These are phyloP conservation scores for Oppia nitens DNA, from an alignment of 1,140 invertebrate genomes.

Conservation along the genomic window DNA sequence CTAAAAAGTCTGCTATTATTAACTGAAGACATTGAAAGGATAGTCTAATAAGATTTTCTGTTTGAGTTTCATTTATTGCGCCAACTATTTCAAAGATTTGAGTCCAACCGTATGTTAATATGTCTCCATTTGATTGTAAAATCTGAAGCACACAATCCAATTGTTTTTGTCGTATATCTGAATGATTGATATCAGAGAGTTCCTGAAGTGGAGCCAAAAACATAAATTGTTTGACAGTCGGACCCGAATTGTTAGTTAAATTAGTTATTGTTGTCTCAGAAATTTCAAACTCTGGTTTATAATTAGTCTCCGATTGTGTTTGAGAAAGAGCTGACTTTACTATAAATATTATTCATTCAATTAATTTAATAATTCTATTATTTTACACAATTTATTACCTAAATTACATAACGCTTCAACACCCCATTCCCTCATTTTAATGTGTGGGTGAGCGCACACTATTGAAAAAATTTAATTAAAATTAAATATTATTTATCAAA, in stretches of 20 bases:
- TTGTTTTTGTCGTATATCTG: constrained; percentile 84
- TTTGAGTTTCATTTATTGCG: constrained; percentile 76
- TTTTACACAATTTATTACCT: constrained; percentile 55
- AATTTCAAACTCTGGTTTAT: neutral
- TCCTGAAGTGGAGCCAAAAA: constrained; percentile 73
- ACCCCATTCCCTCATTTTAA: constrained; percentile 89
- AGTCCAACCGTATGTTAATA: constrained; percentile 73
- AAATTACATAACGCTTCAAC: constrained; percentile 89
- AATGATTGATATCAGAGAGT: constrained; percentile 62
- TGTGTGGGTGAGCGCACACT: constrained; percentile 79
- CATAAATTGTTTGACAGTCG: constrained; percentile 25
- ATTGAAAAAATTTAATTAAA: constrained; percentile 6
- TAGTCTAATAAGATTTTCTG: constrained; percentile 73
- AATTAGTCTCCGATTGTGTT: constrained; percentile 14
- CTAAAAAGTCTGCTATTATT: constrained; percentile 88
- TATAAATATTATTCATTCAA: neutral
- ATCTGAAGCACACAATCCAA: constrained; percentile 84
- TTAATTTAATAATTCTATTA: neutral
- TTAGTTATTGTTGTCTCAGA: neutral
- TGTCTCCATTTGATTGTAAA: constrained; percentile 78
- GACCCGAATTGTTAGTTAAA: neutral
- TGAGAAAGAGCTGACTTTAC: neutral
- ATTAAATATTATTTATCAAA: neutral
- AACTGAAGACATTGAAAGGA: constrained; percentile 91
- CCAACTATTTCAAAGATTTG: constrained; percentile 83